phyloP scores from a whole-genome alignment of 2,113 vertebrate genomes.

The Halcyon malimbica region DNA sequence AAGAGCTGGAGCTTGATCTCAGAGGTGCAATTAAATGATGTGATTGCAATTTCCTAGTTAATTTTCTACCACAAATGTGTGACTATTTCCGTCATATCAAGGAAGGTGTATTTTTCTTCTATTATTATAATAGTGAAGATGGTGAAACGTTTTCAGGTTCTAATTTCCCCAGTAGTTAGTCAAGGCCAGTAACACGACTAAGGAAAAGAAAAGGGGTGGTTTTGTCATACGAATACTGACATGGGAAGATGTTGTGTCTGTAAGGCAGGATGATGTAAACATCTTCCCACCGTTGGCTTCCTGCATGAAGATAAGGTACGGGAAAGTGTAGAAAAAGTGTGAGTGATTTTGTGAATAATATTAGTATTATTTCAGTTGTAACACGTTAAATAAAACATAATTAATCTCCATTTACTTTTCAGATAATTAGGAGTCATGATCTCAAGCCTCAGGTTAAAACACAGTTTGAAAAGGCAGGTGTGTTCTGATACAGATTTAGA shows the following conservation, averaged over 20 bases:
- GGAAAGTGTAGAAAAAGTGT: background rate
- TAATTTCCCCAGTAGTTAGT: background rate
- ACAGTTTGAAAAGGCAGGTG: slow-evolving; percentile 5
- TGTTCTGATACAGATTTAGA: background rate
- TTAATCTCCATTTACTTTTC: background rate
- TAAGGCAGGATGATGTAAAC: rapidly evolving
- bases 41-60: background rate
- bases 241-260: background rate
- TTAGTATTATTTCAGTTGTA: background rate
- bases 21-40: background rate
- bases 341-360: background rate
- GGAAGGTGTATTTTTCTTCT: background rate
- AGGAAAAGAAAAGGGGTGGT: background rate
- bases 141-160: background rate
- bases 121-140: rapidly evolving
- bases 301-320: background rate
- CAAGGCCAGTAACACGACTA: background rate
- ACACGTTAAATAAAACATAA: background rate
- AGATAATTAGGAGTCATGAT: slow-evolving; percentile 28
- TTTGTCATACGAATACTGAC: background rate
- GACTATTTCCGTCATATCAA: background rate
- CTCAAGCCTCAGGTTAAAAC: background rate
- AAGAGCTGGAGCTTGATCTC: background rate
- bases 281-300: background rate
- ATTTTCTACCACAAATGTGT: background rate